Base-by-base conservation (phyloP, 2,888 invertebrate genomes). In the Hyposoter dolosus region DNA sequence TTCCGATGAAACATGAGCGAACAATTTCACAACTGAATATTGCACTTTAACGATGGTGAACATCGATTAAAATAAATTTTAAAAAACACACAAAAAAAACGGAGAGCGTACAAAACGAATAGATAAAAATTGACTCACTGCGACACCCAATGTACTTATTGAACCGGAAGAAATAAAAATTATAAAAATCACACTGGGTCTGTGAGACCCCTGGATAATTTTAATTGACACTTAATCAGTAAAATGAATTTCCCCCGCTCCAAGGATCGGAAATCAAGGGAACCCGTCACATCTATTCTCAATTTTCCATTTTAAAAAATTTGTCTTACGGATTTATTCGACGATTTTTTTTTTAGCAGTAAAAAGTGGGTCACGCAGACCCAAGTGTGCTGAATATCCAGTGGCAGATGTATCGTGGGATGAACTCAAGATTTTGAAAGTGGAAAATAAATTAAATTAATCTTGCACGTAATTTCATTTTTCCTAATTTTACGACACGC, bases 381-480 rank as follows among this genome's bases (percentile, higher is more conserved):
- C 28, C 28, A 28, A 4, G 15, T 28, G 28, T 60, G 28, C 15
- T 28, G 60, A 28, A 15, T 28, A 60, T 60, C 28, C 6, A 56
- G 28, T 23, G 23, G 23, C 56, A 28, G 1, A 56, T 56, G 12
- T 53, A 19, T 53, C 10, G 9, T 19, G 9, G 53, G 9, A 28
- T 28, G 12, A 56, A 65, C 32, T 35, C 23, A 66, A 50, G 28
- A 56, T 40, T 65, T 7, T 23, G 68, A 50, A 72, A 63, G 66
- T n/a, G 35, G 45, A 47, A 79, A 72, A 82, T 63, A 50, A 63
- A 71, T 82, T 71, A 76, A 79, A 65, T 56, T 45, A 85, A 82
- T 85, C 71, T 53, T 76, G 76, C 82, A 85, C 82, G 71, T 83
- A 85, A 68, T 60, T 63, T 82, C n/a, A 74, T 74, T 82, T 82